Conservation (phyloP, 2,888 invertebrate species). For the Drosophila yooni region DNA sequence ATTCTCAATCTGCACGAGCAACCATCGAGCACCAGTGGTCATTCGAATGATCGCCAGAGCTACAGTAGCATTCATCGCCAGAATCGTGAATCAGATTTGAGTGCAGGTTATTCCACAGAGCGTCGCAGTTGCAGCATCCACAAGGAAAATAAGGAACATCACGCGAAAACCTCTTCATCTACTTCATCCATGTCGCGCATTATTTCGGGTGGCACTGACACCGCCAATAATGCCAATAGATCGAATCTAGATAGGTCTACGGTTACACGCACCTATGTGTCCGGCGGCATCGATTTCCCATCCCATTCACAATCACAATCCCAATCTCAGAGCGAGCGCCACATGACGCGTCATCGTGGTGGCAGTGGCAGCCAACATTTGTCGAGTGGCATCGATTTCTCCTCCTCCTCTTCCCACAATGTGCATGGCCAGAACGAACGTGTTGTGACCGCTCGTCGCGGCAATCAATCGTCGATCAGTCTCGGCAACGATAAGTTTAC, state of each 20-base stretch:
- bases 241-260: slow-evolving; percentile 56
- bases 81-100: slow-evolving; percentile 86
- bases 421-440: slow-evolving; percentile 71
- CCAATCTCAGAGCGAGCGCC: slow-evolving; percentile 54
- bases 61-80: slow-evolving; percentile 92
- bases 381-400: slow-evolving; percentile 74
- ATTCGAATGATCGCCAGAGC: slow-evolving; percentile 90
- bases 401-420: slow-evolving; percentile 68
- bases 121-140: slow-evolving; percentile 67
- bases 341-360: slow-evolving; percentile 56
- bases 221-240: slow-evolving; percentile 30
- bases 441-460: slow-evolving; percentile 85
- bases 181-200: slow-evolving; percentile 64
- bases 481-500: slow-evolving; percentile 88
- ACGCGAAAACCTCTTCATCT: slow-evolving; percentile 49
- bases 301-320: slow-evolving; percentile 59
- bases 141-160: slow-evolving; percentile 68
- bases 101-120: slow-evolving; percentile 55
- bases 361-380: slow-evolving; percentile 54
- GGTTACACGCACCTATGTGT: slow-evolving; percentile 56
- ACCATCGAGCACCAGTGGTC: slow-evolving; percentile 88
- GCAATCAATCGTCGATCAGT: slow-evolving; percentile 91
- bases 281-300: slow-evolving; percentile 64
- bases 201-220: slow-evolving; percentile 49
- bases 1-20: slow-evolving; percentile 92